A percentile compares a stretch with the other conserved stretches of the same genome.
Conservation (phyloP, 2,888 invertebrate species). For the Mylabris sibirica region DNA sequence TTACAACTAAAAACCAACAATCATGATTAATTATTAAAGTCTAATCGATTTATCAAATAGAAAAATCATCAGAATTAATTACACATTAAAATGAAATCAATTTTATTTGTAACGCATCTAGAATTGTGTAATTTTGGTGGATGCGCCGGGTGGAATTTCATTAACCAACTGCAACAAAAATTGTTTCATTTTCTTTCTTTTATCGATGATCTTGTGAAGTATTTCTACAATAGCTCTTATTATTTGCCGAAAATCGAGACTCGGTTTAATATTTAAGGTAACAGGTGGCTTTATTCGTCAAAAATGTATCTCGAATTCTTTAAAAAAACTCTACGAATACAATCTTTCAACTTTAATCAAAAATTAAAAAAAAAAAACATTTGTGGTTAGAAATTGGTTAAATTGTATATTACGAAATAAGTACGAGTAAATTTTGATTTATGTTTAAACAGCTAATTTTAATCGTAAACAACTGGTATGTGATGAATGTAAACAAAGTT, state of each 20-base stretch:
- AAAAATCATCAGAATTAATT: neutral
- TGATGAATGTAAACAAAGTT: neutral
- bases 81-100: no score
- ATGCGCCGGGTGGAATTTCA: neutral
- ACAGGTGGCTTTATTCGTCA: neutral
- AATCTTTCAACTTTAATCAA: neutral
- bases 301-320: neutral
- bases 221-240: neutral
- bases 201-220: neutral
- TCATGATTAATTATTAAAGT: neutral
- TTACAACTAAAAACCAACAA: neutral
- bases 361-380: neutral
- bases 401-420: neutral
- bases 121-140: constrained; percentile 3
- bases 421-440: neutral
- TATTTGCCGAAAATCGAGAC: neutral
- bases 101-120: no score
- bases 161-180: neutral
- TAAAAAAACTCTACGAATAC: neutral
- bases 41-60: neutral
- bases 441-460: neutral
- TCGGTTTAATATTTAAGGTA: neutral
- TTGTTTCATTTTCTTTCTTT: no score
- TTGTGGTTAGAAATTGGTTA: no score
- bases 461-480: neutral